Base-by-base conservation (phyloP, 2,113 vertebrate species). In the Gopherus flavomarginatus region DNA sequence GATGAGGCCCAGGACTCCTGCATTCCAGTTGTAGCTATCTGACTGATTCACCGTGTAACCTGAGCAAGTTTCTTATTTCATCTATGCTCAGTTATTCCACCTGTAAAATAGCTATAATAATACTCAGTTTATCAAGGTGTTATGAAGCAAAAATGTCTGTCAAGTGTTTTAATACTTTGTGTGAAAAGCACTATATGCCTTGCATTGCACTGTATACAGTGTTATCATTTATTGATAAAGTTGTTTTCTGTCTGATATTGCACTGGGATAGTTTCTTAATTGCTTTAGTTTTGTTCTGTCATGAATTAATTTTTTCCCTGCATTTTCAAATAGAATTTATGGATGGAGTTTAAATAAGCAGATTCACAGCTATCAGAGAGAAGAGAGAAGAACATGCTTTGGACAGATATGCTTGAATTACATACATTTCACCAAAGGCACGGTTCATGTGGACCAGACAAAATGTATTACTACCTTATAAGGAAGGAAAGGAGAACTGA, bases 391-490 rank as follows among this genome's bases (percentile, higher is more conserved):
- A 91, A 96, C 56, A 59, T 90, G 72, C 89, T 92, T 84, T 84
- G 65, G 81, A 62, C 62, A 62, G 29, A 84, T 78, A 87, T 62
- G 35, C 80, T 1, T 88, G 50, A 85, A 78, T 91, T 80, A 44
- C 38, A 4, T 87, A 54, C 47, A 12, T 90, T 96, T 92, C 87
- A 92, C 35, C 53, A 86, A 97, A 96, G 91, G 29, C 19, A 87
- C 94, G 91, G 91, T 90, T 97, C 94, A 65, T 87, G 94, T 42
- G 85, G 91, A 93, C 92, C 44, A 56, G 85, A 91, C 89, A 81
- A 94, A 80, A 95, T 90, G 93, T 91, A 81, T 81, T 90, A 95
- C 79, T 95, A 88, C 87, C 96, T 97, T 92, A 96, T 92, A 94
- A 92, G 62, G 93, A 90, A 90, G 87, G 80, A 88, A 77, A 86